phyloP scores from a whole-genome alignment of 2,797 vertebrate species.

The Xiphorhynchus erythropygius region DNA sequence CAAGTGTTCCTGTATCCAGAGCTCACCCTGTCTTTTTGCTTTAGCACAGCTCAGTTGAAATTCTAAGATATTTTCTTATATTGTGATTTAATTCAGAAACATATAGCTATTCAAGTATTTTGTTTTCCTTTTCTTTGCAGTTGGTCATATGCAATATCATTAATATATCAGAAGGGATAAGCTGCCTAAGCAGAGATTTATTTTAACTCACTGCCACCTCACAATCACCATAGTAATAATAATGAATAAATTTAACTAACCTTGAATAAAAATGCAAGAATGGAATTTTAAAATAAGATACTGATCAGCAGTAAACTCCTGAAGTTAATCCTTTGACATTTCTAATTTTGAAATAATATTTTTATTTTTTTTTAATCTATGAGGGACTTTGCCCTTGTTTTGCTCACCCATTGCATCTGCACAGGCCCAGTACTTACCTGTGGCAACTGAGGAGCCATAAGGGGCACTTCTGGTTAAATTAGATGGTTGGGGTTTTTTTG shows the following conservation, averaged over 20 bases:
- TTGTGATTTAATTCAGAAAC: slow-evolving; percentile 7
- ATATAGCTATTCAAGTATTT: not conserved
- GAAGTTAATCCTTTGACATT: not conserved
- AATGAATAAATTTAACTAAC: not conserved
- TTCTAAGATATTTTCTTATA: not conserved
- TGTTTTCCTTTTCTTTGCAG: not conserved
- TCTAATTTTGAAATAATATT: not conserved
- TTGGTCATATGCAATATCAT: not conserved
- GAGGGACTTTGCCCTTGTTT: not conserved
- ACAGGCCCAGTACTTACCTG: not conserved
- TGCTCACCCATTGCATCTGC: not conserved
- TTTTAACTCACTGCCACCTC: not conserved
- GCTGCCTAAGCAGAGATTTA: slow-evolving; percentile 2
- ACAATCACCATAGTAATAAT: not conserved
- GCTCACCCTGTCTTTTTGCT: not conserved
- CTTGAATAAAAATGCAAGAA: not conserved
- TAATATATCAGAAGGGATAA: not conserved
- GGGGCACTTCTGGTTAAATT: not conserved
- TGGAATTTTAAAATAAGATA: not conserved
- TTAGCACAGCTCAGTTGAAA: not conserved
- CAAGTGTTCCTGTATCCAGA: not conserved
- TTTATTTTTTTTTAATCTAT: not conserved
- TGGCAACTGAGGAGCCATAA: not conserved
- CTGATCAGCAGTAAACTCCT: not conserved
- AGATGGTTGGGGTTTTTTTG: not conserved